Base-by-base conservation (phyloP, 2,113 vertebrate genomes). In the Aptenodytes patagonicus region DNA sequence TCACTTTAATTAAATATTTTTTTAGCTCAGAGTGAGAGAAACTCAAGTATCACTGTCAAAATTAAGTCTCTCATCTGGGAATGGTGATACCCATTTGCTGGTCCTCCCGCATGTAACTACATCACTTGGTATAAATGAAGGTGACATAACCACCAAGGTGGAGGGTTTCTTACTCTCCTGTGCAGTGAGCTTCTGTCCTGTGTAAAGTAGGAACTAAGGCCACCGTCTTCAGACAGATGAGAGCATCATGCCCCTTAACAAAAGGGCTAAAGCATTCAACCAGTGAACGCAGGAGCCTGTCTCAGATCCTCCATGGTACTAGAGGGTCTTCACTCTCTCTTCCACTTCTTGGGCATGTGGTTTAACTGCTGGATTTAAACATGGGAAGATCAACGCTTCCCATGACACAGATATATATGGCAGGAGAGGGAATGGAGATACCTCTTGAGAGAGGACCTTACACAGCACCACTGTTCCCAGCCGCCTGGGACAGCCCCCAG, bases 341-440 rank as follows among this genome's bases (percentile, higher is more conserved):
- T 18, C n/a, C 42, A 2, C 10, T 42, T 70, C 21, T 25, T 3
- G 7, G 15, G 7, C 60, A 29, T 3, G 10, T 10, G 36, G 7
- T 29, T 46, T 55, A 34, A 28, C n/a, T 25, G 34, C 46, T 38
- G 40, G 13, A 44, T 32, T 31, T 42, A 69, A n/a, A 11, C 44
- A 31, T 0, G 36, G 64, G 17, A 34, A 31, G 29, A 20, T 1
- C 6, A 47, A 5, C 18, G 3, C 16, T 40, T 36, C 32, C 29
- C 38, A 14, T 11, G 20, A 7, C 34, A 34, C 38, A 6, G 24
- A 3, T 0, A 19, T 8, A 6, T 13, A 6, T 1, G 3, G 17
- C 20, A 28, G 42, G 18, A 75, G 10, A 40, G 7, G 9, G 34
- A 11, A 64, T 36, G 13, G 13, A 69, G 25, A 8, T 3, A 17